Percentiles rank a stretch among this genome's conserved stretches.
phyloP scores from a whole-genome alignment of 2,797 vertebrate species.

The Rhinatrema bivittatum region DNA sequence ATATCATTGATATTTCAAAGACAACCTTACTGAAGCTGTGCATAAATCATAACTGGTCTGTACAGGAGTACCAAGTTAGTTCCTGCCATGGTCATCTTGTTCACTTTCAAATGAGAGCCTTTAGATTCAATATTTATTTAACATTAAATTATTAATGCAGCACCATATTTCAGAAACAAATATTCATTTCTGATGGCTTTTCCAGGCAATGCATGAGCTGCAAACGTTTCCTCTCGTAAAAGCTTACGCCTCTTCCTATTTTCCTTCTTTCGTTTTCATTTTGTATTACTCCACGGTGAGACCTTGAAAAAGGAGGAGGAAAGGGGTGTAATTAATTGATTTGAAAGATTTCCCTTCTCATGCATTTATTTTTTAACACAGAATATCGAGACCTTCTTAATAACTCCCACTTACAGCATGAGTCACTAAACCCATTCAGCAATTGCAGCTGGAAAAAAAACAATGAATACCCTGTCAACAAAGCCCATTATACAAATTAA shows the following conservation, averaged over 20 bases:
- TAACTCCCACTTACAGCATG: slow-evolving; percentile 31
- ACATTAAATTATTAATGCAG: slow-evolving; percentile 65
- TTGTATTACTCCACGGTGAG: slow-evolving; percentile 9
- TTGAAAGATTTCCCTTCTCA: slow-evolving; percentile 2
- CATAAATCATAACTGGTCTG: slow-evolving; percentile 54
- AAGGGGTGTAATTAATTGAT: slow-evolving; percentile 12
- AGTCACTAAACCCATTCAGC: slow-evolving; percentile 42
- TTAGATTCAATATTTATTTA: slow-evolving; percentile 65
- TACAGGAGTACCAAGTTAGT: no score
- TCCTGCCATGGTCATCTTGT: slow-evolving; percentile 48
- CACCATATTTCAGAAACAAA: slow-evolving; percentile 58
- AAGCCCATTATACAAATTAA: slow-evolving; percentile 51
- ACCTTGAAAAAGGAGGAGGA: slow-evolving; percentile 1
- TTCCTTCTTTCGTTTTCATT: slow-evolving; percentile 21
- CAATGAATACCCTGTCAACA: slow-evolving; percentile 26
- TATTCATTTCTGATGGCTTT: slow-evolving; percentile 66
- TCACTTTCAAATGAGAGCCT: slow-evolving; percentile 51
- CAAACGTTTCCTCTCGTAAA: slow-evolving; percentile 39
- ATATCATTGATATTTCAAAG: slow-evolving; percentile 40
- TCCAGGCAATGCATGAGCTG: slow-evolving; percentile 58
- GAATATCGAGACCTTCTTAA: slow-evolving; percentile 25
- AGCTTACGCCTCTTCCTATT: slow-evolving; percentile 23
- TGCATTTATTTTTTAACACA: slow-evolving; percentile 22
- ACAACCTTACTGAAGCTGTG: slow-evolving; percentile 34
- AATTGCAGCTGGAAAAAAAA: slow-evolving; percentile 33